Percentiles rank a stretch among this genome's conserved stretches.
These are phyloP conservation scores for Holacanthus passer DNA, from an alignment of 2,113 vertebrate species.

Conservation along the genomic window DNA sequence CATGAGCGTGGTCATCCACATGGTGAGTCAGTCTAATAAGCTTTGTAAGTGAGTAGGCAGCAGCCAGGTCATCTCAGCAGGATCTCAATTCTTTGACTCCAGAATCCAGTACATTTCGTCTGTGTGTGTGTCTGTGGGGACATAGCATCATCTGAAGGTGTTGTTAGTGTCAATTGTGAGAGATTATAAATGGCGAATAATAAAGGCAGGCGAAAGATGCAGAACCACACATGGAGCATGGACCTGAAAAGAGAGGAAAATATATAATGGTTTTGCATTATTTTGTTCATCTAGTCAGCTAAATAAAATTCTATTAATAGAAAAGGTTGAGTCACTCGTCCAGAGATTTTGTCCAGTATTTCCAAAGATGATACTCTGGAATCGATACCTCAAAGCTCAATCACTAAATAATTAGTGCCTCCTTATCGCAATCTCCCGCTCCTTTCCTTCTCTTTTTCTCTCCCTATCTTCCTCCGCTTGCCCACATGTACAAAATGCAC, in stretches of 20 bases:
- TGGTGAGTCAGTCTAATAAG: conserved; percentile 63
- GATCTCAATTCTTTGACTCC: conserved; percentile 25
- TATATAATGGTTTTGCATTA: not conserved
- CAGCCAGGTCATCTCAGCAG: conserved; percentile 50
- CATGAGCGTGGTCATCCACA: conserved; percentile 46
- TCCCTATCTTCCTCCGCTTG: conserved; percentile 26
- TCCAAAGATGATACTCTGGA: conserved; percentile 6
- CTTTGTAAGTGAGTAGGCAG: conserved; percentile 63
- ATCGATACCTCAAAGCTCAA: conserved; percentile 43
- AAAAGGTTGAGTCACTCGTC: conserved; percentile 30
- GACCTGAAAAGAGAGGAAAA: not conserved
- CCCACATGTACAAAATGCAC: conserved; percentile 43
- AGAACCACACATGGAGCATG: not conserved
- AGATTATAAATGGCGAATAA: conserved; percentile 27
- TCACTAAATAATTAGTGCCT: conserved; percentile 25
- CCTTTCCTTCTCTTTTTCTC: not conserved
- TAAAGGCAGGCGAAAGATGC: conserved; percentile 7
- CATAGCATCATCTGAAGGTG: not conserved
- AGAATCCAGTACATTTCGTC: conserved; percentile 18
- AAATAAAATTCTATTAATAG: conserved; percentile 9
- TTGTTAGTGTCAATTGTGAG: conserved; percentile 22
- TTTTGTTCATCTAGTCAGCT: not conserved
- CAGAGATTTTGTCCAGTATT: conserved; percentile 16
- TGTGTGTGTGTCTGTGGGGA: not conserved
- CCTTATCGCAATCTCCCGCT: conserved; percentile 4